phyloP scores from a whole-genome alignment of 2,797 vertebrate genomes.

The Phrynocephalus forsythii region DNA sequence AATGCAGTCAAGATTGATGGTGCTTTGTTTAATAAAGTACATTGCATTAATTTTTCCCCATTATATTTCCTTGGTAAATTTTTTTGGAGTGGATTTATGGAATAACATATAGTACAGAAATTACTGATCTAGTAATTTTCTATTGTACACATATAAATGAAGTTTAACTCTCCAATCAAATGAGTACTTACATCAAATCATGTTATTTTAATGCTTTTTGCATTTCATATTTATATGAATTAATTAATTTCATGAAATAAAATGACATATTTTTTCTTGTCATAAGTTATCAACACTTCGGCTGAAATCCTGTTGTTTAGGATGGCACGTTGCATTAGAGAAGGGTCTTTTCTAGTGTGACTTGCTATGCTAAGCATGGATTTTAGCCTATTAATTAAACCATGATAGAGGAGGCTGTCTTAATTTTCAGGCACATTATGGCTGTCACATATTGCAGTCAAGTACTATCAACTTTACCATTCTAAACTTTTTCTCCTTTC shows the following conservation, averaged over 20 bases:
- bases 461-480: not conserved
- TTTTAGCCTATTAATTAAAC: no score
- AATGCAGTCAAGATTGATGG: not conserved
- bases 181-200: not conserved
- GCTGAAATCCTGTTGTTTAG: no score
- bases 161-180: not conserved
- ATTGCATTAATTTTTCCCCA: not conserved
- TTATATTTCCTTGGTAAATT: not conserved
- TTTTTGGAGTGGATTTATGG: not conserved
- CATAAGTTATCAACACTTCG: not conserved
- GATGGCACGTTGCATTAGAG: no score
- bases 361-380: no score
- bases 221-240: not conserved
- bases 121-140: not conserved
- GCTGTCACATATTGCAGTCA: not conserved
- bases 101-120: not conserved
- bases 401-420: not conserved
- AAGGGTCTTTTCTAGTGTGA: no score
- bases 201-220: not conserved
- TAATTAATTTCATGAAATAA: not conserved
- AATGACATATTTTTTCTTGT: not conserved
- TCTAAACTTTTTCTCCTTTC: conserved; percentile 15
- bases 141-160: not conserved
- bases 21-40: not conserved
- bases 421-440: not conserved